Evolutionary conservation across 2,113 vertebrate species (phyloP), one percentile per base, ranked within the genome.

Genomic region (Chloropsis cyanopogon): DNA sequence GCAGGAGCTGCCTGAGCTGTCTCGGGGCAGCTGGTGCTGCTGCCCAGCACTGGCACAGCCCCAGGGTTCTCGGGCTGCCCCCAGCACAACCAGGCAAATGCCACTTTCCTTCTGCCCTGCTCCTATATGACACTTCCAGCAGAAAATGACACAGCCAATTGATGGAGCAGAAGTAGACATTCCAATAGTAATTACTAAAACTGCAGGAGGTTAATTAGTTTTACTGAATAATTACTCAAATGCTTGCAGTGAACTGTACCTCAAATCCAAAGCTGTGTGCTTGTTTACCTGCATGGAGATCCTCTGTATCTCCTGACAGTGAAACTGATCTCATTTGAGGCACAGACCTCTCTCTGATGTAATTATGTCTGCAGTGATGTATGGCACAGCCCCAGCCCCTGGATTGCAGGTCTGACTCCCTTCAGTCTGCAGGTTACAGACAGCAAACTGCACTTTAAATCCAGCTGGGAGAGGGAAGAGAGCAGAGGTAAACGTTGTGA

Each of bases 121-220:
- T 49, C n/a, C 35, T 44, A 0, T n/a, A 15, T 56, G 21, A 35
- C 80, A 53, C 4, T 26, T 39, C 61, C 61, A 41, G 25, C 9
- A 14, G 52, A 76, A 86, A 92, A 60, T 35, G 49, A 20, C 22
- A 29, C 13, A 37, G 77, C 23, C 52, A 69, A 35, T 28, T 14
- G 69, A 76, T 57, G 57, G 77, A 92, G 61, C 50, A 69, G 73
- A 65, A 87, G 31, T 35, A 65, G 77, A 39, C 25, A 33, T 15
- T 57, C 22, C 21, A 50, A 16, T 25, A 69, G 50, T 76, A 91
- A 92, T 95, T 80, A 87, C 31, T 37, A 69, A 79, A 89, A 57
- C 84, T 26, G 81, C 81, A 46, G 94, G 89, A 69, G 84, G 77
- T 84, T 82, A 96, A 93, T 95, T 79, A 91, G 73, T 57, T 95